phyloP scores from a whole-genome alignment of 2,888 invertebrate species.

The Alcis repandata region DNA sequence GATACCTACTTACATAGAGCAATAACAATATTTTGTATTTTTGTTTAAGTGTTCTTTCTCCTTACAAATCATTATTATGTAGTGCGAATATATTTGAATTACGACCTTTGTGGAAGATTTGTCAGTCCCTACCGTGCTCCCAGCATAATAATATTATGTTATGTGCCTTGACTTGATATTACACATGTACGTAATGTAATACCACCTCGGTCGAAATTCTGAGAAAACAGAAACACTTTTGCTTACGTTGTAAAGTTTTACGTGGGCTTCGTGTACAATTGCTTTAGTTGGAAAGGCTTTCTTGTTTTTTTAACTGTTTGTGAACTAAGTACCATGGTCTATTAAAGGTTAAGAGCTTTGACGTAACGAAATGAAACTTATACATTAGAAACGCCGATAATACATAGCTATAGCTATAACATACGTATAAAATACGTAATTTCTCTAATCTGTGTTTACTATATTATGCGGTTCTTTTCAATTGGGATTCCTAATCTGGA shows the following conservation, averaged over 20 bases:
- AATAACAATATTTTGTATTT: not conserved
- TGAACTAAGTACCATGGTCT: too few relatives aligned
- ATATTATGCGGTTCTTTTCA: constrained; percentile 20
- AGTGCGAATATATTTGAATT: constrained; percentile 18
- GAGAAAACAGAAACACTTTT: constrained; percentile 4
- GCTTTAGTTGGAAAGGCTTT: not conserved
- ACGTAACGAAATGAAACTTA: not conserved
- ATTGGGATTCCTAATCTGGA: constrained; percentile 3
- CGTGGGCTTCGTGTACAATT: not conserved
- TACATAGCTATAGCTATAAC: not conserved
- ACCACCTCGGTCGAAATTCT: constrained; percentile 7
- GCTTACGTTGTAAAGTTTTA: not conserved
- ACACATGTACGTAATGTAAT: constrained; percentile 27
- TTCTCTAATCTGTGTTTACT: constrained; percentile 6
- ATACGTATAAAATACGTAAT: not conserved
- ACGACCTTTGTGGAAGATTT: constrained; percentile 21
- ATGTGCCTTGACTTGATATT: constrained; percentile 21
- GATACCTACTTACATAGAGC: too few relatives aligned
- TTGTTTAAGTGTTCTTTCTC: not conserved
- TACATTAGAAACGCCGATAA: too few relatives aligned
- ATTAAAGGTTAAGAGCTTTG: too few relatives aligned
- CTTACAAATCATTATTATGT: constrained; percentile 2
- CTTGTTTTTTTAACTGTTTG: not conserved
- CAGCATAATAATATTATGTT: constrained; percentile 25
- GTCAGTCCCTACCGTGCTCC: constrained; percentile 17